Percentiles rank a stretch among this genome's conserved stretches.
phyloP scores from a whole-genome alignment of 2,113 vertebrate genomes.

The Anas platyrhynchos region DNA sequence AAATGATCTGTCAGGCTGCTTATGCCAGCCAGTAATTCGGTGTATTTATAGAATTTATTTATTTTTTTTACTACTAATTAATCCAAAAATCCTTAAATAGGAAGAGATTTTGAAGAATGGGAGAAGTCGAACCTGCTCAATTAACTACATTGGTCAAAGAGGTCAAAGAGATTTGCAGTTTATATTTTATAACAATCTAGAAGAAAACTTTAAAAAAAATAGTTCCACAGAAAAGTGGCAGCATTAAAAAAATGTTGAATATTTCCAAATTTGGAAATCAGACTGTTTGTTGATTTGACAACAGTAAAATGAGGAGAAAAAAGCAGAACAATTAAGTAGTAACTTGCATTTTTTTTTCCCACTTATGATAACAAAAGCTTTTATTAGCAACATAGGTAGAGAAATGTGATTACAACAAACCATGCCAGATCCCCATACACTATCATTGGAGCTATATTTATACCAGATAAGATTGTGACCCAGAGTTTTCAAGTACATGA shows the following conservation, averaged over 20 bases:
- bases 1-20: not conserved
- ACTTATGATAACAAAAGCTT: slow-evolving; percentile 43
- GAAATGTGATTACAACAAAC: slow-evolving; percentile 48
- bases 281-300: not conserved
- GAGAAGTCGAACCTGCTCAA: not conserved
- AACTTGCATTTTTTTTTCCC: slow-evolving; percentile 23
- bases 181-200: not conserved
- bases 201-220: not conserved
- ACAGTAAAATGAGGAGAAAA: not conserved
- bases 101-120: not conserved
- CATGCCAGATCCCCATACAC: slow-evolving; percentile 23
- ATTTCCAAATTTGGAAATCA: not conserved
- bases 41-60: not conserved
- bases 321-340: slow-evolving; percentile 3
- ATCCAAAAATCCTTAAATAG: not conserved
- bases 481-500: slow-evolving; percentile 41
- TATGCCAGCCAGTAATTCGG: not conserved
- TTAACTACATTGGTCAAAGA: not conserved
- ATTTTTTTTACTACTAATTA: not conserved
- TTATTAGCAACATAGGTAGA: slow-evolving; percentile 66
- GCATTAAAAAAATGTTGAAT: not conserved
- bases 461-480: slow-evolving; percentile 39
- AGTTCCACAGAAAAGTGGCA: not conserved
- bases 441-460: slow-evolving; percentile 64
- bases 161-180: not conserved